Evolutionary conservation across 2,113 vertebrate species (phyloP).

Genomic region (Colossoma macropomum): DNA sequence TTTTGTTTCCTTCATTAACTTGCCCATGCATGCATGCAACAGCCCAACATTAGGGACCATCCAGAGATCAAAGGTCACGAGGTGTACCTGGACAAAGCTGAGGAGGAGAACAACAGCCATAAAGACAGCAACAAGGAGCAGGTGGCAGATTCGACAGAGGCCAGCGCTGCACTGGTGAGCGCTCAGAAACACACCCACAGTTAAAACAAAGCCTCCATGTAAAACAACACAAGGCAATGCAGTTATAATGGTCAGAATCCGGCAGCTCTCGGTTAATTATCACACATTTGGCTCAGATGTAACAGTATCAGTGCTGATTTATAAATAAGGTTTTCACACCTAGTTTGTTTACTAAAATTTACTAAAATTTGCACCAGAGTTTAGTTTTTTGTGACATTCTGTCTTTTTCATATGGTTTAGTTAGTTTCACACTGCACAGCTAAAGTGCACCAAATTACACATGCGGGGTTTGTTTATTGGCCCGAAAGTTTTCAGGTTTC

Average conservation of each 20-base stretch:
- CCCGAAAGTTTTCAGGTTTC: no score
- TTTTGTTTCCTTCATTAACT: slow-evolving; percentile 89
- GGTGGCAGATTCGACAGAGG: slow-evolving; percentile 80
- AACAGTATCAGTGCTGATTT: no score
- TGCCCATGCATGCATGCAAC: slow-evolving; percentile 91
- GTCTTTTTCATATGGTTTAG: no score
- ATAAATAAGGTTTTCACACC: no score
- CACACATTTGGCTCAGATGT: background rate
- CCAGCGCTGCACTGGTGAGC: slow-evolving; percentile 81
- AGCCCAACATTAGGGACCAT: slow-evolving; percentile 92
- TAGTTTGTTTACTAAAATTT: no score
- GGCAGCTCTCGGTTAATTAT: no score
- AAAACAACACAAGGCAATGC: background rate
- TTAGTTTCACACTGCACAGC: no score
- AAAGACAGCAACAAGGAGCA: slow-evolving; percentile 71
- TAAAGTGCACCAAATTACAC: no score
- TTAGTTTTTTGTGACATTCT: no score
- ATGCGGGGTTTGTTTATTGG: no score
- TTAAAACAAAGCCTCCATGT: background rate
- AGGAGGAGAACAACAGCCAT: slow-evolving; percentile 75
- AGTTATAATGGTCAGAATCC: background rate
- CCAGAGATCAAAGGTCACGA: slow-evolving; percentile 76
- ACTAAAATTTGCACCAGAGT: no score
- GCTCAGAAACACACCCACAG: background rate
- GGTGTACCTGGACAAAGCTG: slow-evolving; percentile 71